These are phyloP conservation scores for Drosophila mayaguana DNA, from an alignment of 2,888 invertebrate species.

Conservation along the genomic window DNA sequence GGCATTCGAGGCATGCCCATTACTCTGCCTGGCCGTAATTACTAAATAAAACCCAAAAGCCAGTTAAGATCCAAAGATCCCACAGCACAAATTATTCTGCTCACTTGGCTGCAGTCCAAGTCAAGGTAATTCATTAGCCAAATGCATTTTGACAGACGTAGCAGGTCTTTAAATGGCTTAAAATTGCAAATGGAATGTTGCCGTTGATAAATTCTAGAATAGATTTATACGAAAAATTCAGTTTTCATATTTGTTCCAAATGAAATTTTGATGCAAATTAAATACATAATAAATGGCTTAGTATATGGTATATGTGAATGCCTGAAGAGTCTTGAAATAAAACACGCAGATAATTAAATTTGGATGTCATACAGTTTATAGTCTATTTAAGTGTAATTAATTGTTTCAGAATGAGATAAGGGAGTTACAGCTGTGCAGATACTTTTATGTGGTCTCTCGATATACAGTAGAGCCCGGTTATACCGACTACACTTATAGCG, in stretches of 20 bases:
- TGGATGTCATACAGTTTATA: no score
- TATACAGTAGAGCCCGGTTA: no score
- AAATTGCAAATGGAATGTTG: slow-evolving; percentile 6
- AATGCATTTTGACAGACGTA: slow-evolving; percentile 30
- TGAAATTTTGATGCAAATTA: not conserved
- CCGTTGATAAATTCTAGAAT: not conserved
- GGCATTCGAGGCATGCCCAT: slow-evolving; percentile 5
- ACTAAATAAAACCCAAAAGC: slow-evolving; percentile 28
- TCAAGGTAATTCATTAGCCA: slow-evolving; percentile 27
- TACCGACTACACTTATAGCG: no score
- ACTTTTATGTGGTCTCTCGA: no score
- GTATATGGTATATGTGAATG: no score
- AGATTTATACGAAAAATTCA: not conserved
- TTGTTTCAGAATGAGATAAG: no score
- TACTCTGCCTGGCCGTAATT: slow-evolving; percentile 37
- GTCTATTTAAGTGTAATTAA: no score
- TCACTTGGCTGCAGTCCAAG: slow-evolving; percentile 27
- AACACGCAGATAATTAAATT: no score
- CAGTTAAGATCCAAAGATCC: slow-evolving; percentile 30
- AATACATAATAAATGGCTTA: not conserved
- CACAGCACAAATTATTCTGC: slow-evolving; percentile 25
- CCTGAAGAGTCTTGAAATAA: not conserved
- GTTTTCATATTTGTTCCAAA: not conserved
- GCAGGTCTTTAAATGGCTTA: slow-evolving; percentile 18
- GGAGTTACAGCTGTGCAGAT: no score